These are phyloP conservation scores for Limenitis arthemis DNA, from an alignment of 2,888 invertebrate species.

Conservation along the genomic window DNA sequence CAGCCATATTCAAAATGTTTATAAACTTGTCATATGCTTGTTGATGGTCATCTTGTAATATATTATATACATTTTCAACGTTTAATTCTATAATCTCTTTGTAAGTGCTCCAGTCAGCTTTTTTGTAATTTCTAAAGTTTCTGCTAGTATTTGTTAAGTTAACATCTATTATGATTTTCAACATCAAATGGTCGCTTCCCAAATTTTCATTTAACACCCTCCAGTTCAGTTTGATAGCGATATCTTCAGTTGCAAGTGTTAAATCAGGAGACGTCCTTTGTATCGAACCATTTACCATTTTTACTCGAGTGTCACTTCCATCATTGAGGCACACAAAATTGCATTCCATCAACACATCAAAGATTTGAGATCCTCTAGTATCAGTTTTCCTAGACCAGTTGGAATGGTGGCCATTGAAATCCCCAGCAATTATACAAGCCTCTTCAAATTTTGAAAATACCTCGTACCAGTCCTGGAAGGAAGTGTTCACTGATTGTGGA, in stretches of 20 bases:
- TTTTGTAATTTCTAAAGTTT: too few relatives aligned
- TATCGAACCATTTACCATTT: not conserved
- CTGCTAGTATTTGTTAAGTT: too few relatives aligned
- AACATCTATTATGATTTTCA: too few relatives aligned
- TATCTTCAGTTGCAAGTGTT: not conserved
- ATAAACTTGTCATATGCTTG: too few relatives aligned
- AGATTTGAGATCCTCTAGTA: conserved; percentile 5
- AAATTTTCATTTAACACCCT: not conserved
- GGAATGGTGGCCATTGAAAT: conserved; percentile 9
- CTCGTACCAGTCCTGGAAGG: conserved; percentile 4
- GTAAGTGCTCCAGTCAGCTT: too few relatives aligned
- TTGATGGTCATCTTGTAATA: too few relatives aligned
- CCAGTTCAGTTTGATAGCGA: not conserved
- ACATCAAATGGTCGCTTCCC: conserved; percentile 4
- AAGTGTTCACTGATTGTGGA: conserved; percentile 3
- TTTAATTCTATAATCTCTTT: too few relatives aligned
- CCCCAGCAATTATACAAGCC: not conserved
- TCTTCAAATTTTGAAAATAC: not conserved
- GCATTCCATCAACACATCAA: not conserved
- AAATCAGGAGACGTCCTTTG: not conserved
- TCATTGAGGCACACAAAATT: conserved; percentile 1
- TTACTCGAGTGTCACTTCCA: not conserved
- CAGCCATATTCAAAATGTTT: too few relatives aligned
- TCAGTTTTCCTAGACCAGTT: conserved; percentile 3
- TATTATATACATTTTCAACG: too few relatives aligned